A percentile compares a stretch with the other conserved stretches of the same genome.
Conservation (phyloP, 2,797 vertebrate genomes). For the Merluccius polli region DNA sequence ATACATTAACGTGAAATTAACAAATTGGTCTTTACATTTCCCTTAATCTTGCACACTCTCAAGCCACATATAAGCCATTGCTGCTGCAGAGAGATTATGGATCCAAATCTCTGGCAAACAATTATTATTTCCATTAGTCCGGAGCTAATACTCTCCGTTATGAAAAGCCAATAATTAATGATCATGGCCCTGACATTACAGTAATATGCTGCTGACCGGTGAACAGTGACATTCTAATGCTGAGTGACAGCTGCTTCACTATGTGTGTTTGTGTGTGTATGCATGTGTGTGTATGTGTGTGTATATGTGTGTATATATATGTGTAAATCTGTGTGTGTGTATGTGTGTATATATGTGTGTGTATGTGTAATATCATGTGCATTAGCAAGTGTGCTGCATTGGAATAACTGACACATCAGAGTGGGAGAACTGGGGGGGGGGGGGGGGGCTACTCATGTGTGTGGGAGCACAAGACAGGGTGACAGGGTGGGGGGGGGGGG, state of each 20-base stretch:
- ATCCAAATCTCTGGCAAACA: not conserved
- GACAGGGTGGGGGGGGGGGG: too few species aligned
- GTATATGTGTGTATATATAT: too few species aligned
- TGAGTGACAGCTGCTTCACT: not conserved
- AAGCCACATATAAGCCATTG: not conserved
- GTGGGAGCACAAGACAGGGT: too few species aligned
- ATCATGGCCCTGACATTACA: too few species aligned
- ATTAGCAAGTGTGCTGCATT: too few species aligned
- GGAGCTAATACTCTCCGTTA: not conserved
- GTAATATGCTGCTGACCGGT: too few species aligned
- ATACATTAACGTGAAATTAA: not conserved
- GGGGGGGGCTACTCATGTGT: not conserved
- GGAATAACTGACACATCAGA: not conserved
- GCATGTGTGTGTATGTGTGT: too few species aligned
- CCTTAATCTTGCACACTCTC: not conserved
- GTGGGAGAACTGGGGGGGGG: too few species aligned
- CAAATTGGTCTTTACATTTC: not conserved
- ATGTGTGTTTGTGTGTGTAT: not conserved
- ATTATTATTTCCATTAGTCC: not conserved
- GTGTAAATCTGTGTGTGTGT: not conserved
- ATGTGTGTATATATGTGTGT: too few species aligned
- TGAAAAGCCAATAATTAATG: not conserved
- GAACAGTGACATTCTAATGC: too few species aligned
- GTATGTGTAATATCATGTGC: not conserved
- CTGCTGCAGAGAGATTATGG: not conserved